Evolutionary conservation across 2,797 vertebrate genomes (phyloP).

Genomic region (Perodicticus potto): DNA sequence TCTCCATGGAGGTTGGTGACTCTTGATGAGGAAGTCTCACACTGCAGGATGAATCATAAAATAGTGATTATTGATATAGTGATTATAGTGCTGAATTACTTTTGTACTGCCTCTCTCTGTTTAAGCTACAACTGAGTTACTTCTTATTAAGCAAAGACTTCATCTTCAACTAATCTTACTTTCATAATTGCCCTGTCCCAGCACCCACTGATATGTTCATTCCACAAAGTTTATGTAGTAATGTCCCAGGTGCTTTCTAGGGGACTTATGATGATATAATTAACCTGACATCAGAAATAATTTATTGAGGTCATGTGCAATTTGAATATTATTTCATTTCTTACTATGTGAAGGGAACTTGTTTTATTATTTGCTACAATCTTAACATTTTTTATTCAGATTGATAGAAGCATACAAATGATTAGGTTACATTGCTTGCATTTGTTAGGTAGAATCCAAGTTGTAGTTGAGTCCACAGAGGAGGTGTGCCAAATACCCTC

Average conservation of each 20-base stretch:
- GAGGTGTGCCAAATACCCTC: too few relatives aligned
- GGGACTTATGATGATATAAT: neutral
- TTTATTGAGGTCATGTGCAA: neutral
- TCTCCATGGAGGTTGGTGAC: neutral
- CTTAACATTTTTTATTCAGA: neutral
- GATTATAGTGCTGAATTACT: neutral
- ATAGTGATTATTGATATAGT: neutral
- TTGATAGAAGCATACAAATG: too few relatives aligned
- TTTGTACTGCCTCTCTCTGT: neutral
- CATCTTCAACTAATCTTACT: neutral
- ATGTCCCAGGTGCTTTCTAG: neutral
- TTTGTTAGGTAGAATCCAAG: too few relatives aligned
- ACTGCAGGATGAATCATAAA: neutral
- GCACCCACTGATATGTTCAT: neutral
- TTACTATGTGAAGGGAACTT: neutral
- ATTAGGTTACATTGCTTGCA: too few relatives aligned
- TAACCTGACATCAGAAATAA: neutral
- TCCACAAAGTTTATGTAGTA: neutral
- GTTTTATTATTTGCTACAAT: neutral
- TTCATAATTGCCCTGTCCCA: neutral
- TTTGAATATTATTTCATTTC: constrained; percentile 16
- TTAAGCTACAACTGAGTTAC: neutral
- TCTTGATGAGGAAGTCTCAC: neutral
- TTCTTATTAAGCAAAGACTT: constrained; percentile 26
- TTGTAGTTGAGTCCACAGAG: too few relatives aligned